These are phyloP conservation scores for Penaeus monodon DNA, from an alignment of 2,888 invertebrate species.

Conservation along the genomic window DNA sequence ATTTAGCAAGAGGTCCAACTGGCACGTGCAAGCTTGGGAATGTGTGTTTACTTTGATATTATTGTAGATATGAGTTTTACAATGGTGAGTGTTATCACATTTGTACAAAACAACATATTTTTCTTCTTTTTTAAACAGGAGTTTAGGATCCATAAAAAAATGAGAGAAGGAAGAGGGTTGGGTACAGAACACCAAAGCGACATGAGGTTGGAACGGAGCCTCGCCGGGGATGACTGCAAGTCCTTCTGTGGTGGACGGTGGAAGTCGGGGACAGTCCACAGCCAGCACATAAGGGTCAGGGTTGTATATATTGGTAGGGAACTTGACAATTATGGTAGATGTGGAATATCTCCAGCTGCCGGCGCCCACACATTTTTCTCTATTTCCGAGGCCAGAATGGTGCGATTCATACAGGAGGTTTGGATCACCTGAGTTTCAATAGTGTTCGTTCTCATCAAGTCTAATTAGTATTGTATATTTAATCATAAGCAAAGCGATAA, in stretches of 20 bases:
- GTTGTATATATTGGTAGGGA: conserved; percentile 17
- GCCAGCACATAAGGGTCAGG: conserved; percentile 21
- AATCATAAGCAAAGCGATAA: conserved; percentile 57
- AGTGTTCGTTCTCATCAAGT: conserved; percentile 47
- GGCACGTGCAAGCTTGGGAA: conserved; percentile 54
- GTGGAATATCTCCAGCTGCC: conserved; percentile 32
- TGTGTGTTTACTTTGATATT: conserved; percentile 51
- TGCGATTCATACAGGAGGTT: conserved; percentile 40
- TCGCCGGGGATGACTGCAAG: conserved; percentile 14
- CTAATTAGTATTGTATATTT: conserved; percentile 44
- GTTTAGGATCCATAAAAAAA: conserved; percentile 45
- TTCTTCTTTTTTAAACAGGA: neutral
- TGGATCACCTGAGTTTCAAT: conserved; percentile 51
- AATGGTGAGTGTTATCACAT: conserved; percentile 57
- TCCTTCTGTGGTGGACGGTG: conserved; percentile 40
- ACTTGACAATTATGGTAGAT: conserved; percentile 24
- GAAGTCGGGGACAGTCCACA: conserved; percentile 40
- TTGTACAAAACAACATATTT: conserved; percentile 52
- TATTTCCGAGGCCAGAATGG: conserved; percentile 40
- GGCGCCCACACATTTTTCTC: conserved; percentile 26
- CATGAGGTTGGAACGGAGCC: conserved; percentile 25
- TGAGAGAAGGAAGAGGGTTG: conserved; percentile 34
- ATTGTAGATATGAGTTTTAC: conserved; percentile 48
- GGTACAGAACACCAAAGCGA: conserved; percentile 50
- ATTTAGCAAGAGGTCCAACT: conserved; percentile 1